These are phyloP conservation scores for Actinopyga echinites DNA, from an alignment of 53 echinoderm and acorn worm species.

Conservation along the genomic window DNA sequence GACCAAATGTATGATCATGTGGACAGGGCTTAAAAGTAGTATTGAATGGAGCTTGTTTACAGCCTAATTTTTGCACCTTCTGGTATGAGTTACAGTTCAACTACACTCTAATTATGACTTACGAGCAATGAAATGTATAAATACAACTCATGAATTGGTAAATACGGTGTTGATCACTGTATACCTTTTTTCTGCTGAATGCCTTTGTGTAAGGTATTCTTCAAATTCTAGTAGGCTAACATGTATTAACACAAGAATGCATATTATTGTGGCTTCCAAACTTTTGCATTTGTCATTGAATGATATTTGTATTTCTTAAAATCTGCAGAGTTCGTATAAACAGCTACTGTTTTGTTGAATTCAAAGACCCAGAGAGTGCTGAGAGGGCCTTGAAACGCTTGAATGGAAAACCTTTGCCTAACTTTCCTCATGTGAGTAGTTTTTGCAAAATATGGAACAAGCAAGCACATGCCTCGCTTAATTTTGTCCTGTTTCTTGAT, in stretches of 20 bases:
- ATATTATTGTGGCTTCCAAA: not conserved
- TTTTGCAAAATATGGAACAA: no score
- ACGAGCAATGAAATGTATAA: no score
- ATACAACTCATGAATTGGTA: no score
- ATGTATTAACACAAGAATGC: not conserved
- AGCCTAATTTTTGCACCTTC: no score
- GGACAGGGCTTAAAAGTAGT: no score
- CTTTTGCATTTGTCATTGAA: not conserved
- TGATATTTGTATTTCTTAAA: not conserved
- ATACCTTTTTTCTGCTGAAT: not conserved
- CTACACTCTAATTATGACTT: no score
- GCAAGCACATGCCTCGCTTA: no score
- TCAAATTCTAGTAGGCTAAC: not conserved
- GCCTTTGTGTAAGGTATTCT: not conserved
- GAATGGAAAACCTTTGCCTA: slow-evolving; percentile 22
- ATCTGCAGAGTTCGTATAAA: not conserved
- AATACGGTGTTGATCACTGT: no score
- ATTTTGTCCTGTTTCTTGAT: no score
- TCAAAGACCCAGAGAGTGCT: slow-evolving; percentile 28
- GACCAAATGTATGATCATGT: no score
- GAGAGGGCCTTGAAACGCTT: not conserved
- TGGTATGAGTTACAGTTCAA: no score
- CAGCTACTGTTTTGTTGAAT: slow-evolving; percentile 13
- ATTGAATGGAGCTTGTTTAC: no score
- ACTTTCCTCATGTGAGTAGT: slow-evolving; percentile 33